These are phyloP conservation scores for Aphaenogaster rudis DNA, from an alignment of 1,140 invertebrate species.

Conservation along the genomic window DNA sequence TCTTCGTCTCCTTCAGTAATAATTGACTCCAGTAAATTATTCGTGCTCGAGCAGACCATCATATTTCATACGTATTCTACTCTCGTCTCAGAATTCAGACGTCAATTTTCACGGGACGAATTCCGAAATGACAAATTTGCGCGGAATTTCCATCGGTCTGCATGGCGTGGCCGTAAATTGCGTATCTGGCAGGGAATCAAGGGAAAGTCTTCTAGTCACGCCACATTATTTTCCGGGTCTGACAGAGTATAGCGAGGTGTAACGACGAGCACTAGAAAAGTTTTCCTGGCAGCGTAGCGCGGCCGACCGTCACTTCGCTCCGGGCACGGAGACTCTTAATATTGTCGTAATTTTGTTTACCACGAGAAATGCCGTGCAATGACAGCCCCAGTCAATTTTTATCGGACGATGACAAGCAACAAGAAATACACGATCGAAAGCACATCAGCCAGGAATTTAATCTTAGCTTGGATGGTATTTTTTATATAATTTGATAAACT, in stretches of 20 bases:
- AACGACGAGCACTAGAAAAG: conserved; percentile 54
- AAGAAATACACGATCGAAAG: background rate
- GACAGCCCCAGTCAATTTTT: conserved; percentile 50
- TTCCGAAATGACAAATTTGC: conserved; percentile 43
- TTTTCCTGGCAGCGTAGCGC: conserved; percentile 42
- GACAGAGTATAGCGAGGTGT: conserved; percentile 52
- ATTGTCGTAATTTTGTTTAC: conserved; percentile 50
- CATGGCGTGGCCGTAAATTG: conserved; percentile 66
- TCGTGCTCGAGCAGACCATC: background rate
- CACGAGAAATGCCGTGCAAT: conserved; percentile 1
- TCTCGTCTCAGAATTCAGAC: conserved; percentile 52
- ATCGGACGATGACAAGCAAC: conserved; percentile 19
- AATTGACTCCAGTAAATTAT: conserved; percentile 35
- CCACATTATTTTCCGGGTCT: conserved; percentile 69
- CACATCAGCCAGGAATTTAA: background rate
- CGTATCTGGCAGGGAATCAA: conserved; percentile 75
- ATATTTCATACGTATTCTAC: background rate
- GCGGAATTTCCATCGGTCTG: conserved; percentile 57
- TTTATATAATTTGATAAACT: background rate
- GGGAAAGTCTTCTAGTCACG: conserved; percentile 64
- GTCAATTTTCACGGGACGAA: conserved; percentile 43
- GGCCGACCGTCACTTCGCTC: conserved; percentile 44
- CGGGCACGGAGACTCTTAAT: conserved; percentile 44
- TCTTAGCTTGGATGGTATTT: background rate
- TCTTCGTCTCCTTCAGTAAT: background rate